phyloP scores from a whole-genome alignment of 2,113 vertebrate species.

The Prochilodus magdalenae region DNA sequence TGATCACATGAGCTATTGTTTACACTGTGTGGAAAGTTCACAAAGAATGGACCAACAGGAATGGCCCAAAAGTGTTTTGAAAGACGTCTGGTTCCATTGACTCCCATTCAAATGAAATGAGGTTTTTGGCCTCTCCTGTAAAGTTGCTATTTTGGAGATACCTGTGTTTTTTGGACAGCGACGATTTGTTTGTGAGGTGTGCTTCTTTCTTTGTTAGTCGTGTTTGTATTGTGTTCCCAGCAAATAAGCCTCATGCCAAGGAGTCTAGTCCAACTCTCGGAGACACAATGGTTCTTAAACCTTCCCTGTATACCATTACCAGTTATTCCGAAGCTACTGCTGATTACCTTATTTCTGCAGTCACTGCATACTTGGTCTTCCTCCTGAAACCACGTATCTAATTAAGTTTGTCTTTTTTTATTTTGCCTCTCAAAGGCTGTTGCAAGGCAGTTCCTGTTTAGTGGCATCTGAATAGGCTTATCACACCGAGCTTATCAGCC shows the following conservation, averaged over 20 bases:
- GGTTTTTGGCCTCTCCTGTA: too few relatives aligned
- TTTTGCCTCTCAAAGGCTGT: conserved; percentile 31
- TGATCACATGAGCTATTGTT: too few relatives aligned
- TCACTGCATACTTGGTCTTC: conserved; percentile 27
- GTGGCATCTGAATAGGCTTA: conserved; percentile 46
- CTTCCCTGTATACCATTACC: background rate
- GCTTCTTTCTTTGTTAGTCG: background rate
- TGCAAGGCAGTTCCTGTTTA: conserved; percentile 45
- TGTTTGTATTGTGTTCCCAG: background rate
- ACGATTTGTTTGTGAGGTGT: background rate
- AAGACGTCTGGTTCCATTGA: too few relatives aligned
- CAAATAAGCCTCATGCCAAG: background rate
- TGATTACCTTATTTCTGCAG: conserved; percentile 23
- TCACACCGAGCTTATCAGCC: conserved; percentile 44
- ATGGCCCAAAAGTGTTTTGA: too few relatives aligned
- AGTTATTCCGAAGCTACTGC: background rate
- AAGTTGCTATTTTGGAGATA: too few relatives aligned
- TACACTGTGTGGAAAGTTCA: too few relatives aligned
- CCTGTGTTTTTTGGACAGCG: too few relatives aligned
- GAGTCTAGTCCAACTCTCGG: background rate
- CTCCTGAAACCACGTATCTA: conserved; percentile 26
- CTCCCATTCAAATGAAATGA: too few relatives aligned
- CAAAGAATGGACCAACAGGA: too few relatives aligned
- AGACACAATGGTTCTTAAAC: background rate
- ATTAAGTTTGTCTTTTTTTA: conserved; percentile 25